Evolutionary conservation across 2,113 vertebrate species (phyloP).

Genomic region (Rhea pennata): DNA sequence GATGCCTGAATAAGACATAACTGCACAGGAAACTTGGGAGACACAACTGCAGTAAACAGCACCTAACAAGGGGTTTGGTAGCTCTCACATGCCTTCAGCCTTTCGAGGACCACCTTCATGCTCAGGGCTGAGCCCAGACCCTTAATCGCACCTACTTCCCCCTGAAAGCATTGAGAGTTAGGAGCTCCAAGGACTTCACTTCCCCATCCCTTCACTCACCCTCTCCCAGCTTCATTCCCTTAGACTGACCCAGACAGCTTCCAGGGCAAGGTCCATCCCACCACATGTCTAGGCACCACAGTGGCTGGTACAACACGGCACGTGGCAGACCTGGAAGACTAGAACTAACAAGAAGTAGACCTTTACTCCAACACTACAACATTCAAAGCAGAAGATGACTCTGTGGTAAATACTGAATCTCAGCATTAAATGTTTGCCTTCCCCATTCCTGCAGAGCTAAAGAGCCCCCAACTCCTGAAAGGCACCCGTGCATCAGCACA

Average conservation of each 20-base stretch:
- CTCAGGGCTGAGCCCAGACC: background rate
- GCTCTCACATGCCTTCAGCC: background rate
- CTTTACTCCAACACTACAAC: no score
- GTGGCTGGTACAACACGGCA: no score
- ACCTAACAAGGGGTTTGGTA: rapidly evolving
- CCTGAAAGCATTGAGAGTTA: rapidly evolving
- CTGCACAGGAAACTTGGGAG: no score
- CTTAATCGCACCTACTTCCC: background rate
- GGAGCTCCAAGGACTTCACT: background rate
- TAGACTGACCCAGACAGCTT: rapidly evolving
- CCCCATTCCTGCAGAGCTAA: no score
- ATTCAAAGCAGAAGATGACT: no score
- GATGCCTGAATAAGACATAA: no score
- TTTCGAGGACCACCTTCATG: rapidly evolving
- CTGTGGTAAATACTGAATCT: no score
- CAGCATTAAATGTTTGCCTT: no score
- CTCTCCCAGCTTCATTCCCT: background rate
- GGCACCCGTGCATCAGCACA: no score
- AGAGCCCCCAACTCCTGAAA: no score
- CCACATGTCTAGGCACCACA: background rate
- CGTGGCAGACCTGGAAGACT: no score
- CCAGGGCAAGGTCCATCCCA: background rate
- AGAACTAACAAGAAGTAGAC: no score
- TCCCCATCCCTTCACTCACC: background rate
- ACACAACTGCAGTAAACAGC: background rate